Evolutionary conservation across 2,888 invertebrate species (phyloP), one percentile per base, ranked within the genome.

Genomic region (Lasioglossum zephyrum): DNA sequence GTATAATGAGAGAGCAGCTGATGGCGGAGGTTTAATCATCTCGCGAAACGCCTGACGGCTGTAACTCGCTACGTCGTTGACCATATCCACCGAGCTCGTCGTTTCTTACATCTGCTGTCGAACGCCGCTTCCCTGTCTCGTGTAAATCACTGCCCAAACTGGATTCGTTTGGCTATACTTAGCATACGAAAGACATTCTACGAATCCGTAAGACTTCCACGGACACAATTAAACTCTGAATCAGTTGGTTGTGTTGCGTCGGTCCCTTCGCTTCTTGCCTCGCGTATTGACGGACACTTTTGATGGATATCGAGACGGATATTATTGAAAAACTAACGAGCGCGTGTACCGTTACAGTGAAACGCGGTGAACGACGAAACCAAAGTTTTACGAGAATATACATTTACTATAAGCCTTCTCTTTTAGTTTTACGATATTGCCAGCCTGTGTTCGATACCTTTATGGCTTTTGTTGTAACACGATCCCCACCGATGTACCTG

Each of bases 1-100:
- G 88, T 87, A 90, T 92, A 92, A 92, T 92, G 85, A 92, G 88
- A 92, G 90, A 91, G 90, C 91, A 89, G 92, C 70, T 85, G 80
- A 86, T 81, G 88, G 87, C 87, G 88, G 87, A 66, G 87, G 90
- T 92, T 92, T 92, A 91, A 92, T 92, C 88, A 87, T 90, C 91
- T 77, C 85, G 88, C 87, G 91, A 87, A 87, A 90, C 87, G 84
- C 77, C 73, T 88, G 90, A 91, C 88, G 85, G 84, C 84, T 89
- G 87, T 87, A 86, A 78, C 77, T 81, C 85, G 73, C 77, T 47
- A 70, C 84, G 80, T 81, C 78, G 87, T 85, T 86, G 79, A 82
- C 87, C 86, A 81, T 76, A 82, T 80, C 39, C 79, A 75, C 82
- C 57, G 77, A 39, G 60, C 81, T 66, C 78, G 69, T 69, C 77